Base-by-base conservation (phyloP, 2,888 invertebrate genomes). In the Catocala fraxini region DNA sequence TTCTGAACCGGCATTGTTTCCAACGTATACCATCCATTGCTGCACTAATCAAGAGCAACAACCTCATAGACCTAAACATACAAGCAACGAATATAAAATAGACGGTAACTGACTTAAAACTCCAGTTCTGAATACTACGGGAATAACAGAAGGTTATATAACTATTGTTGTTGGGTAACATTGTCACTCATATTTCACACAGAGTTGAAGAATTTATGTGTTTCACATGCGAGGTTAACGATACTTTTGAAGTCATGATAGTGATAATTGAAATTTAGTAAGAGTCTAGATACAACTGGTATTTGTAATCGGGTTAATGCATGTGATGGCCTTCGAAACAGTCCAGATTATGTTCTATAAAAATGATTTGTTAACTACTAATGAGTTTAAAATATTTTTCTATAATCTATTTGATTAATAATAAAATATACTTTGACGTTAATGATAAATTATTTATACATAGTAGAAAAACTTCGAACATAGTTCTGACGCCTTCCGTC, bases 181-280 rank as follows among this genome's bases (percentile, higher is more conserved):
- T 67, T 78, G 73, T 75, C 78, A 76, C 58, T 79, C 61, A 62
- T 52, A 47, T 67, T 65, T 70, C 56, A 70, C 68, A 68, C 51
- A 66, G 64, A 57, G 59, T 60, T 75, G 74, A 73, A 57, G 68
- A 70, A 80, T 79, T 74, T 75, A 77, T 71, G 71, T 71, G 72
- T 72, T 63, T 67, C 55, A 60, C 45, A 64, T 68, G 54, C 58
- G 65, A 68, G 68, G 67, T 71, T 68, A 70, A 63, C 56, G 63
- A 70, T 67, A 63, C 59, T 69, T 72, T 65, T 63, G 53, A 65
- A 67, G 63, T 62, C 63, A 62, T 59, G 55, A 59, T 65, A 15
- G 51, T 71, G 53, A 63, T 49, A 25, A 67, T 69, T 63, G 25
- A 63, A 56, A 47, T 11, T 54, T 52, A 52, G 65, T 59, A 52